These are phyloP conservation scores for Tipula vernalis DNA, from an alignment of 2,888 invertebrate species.

Conservation along the genomic window DNA sequence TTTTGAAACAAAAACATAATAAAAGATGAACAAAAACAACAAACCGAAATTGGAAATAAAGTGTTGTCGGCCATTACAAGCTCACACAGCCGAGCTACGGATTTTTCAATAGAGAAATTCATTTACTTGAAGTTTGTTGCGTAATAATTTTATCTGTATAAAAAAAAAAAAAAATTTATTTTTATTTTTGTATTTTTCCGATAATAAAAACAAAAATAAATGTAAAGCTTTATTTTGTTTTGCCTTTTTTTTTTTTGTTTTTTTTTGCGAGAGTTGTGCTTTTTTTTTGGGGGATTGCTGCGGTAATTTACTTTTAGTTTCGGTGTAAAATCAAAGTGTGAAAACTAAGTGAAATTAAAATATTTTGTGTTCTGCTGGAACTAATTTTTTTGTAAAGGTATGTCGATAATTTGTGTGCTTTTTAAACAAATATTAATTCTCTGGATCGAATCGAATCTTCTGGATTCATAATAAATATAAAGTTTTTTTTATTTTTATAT, in stretches of 20 bases:
- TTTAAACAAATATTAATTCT: background rate
- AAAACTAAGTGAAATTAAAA: background rate
- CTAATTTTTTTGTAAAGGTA: background rate
- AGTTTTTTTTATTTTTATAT: background rate
- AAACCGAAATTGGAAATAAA: background rate
- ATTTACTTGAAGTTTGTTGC: background rate
- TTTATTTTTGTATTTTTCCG: background rate
- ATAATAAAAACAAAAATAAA: background rate
- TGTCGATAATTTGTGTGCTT: background rate
- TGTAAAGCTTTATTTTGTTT: background rate
- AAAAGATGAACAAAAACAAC: background rate
- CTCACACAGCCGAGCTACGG: background rate
- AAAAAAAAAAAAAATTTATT: background rate
- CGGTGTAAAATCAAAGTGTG: background rate
- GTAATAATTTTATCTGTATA: background rate
- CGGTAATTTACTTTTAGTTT: background rate
- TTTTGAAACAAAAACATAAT: background rate
- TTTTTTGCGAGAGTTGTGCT: background rate
- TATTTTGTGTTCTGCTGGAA: background rate
- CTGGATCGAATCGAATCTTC: background rate
- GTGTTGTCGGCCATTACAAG: constrained; percentile 5
- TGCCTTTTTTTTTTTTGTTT: background rate
- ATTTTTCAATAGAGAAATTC: background rate
- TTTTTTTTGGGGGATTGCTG: background rate
- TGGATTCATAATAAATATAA: background rate